Evolutionary conservation across 2,113 vertebrate species (phyloP).

Genomic region (Cnemophilus loriae): DNA sequence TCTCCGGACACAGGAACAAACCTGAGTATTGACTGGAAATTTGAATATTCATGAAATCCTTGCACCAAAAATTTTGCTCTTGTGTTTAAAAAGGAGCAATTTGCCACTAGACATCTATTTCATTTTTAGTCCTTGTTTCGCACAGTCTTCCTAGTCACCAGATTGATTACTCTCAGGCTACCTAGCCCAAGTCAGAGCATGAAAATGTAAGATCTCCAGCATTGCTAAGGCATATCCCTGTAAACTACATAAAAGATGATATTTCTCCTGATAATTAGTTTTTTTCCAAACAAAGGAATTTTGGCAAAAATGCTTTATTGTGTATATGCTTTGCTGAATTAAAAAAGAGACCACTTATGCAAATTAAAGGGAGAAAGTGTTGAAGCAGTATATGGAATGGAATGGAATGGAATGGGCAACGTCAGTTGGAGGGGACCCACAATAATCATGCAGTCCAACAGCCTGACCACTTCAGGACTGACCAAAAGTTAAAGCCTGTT

Average conservation of each 20-base stretch:
- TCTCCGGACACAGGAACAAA: not conserved
- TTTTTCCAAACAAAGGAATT: not conserved
- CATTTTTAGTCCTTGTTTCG: not conserved
- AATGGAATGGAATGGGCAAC: not conserved
- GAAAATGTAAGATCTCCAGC: not conserved
- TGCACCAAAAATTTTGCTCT: not conserved
- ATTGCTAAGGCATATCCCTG: not conserved
- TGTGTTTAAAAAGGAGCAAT: not conserved
- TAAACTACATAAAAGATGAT: not conserved
- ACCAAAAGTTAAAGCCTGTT: not conserved
- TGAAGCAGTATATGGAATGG: not conserved
- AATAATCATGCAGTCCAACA: too few species aligned
- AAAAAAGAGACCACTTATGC: not conserved
- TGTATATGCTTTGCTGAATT: not conserved
- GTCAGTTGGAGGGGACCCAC: not conserved
- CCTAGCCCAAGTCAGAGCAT: not conserved
- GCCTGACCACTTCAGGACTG: not conserved
- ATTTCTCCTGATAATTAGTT: not conserved
- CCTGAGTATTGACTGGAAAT: not conserved
- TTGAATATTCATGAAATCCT: not conserved
- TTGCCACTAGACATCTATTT: not conserved
- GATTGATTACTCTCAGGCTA: not conserved
- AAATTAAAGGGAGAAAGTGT: not conserved
- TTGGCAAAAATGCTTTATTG: not conserved
- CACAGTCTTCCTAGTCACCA: not conserved